Conservation (phyloP, 2,888 invertebrate species). For the Hemicrepidius hirtus region DNA sequence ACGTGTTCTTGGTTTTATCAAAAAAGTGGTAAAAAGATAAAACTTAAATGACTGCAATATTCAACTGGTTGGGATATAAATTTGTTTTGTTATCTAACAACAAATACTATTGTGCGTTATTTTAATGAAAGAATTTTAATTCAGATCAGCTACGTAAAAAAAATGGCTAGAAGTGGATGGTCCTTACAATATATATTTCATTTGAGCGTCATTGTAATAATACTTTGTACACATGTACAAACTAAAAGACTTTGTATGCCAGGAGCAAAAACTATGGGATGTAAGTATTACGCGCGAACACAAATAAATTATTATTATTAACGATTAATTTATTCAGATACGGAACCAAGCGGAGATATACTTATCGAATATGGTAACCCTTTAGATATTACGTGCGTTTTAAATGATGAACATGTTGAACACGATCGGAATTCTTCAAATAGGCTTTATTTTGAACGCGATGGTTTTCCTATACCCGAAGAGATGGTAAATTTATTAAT, state of each 20-base stretch:
- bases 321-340: slow-evolving; percentile 60
- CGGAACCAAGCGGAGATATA: slow-evolving; percentile 68
- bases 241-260: slow-evolving; percentile 32
- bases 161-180: slow-evolving; percentile 31
- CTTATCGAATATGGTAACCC: slow-evolving; percentile 76
- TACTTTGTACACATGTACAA: slow-evolving; percentile 11
- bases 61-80: too few relatives aligned
- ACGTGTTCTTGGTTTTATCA: too few relatives aligned
- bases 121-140: neutral
- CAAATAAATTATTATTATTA: too few relatives aligned
- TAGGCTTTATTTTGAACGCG: slow-evolving; percentile 72
- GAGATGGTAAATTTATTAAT: slow-evolving; percentile 67
- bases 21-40: too few relatives aligned
- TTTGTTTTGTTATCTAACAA: too few relatives aligned
- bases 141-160: neutral
- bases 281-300: slow-evolving; percentile 50
- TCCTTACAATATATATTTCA: neutral
- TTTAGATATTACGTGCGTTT: slow-evolving; percentile 79
- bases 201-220: neutral
- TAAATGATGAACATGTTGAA: slow-evolving; percentile 72
- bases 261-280: slow-evolving; percentile 46
- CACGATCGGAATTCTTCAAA: slow-evolving; percentile 74
- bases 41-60: too few relatives aligned
- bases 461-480: slow-evolving; percentile 67
- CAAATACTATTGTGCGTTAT: neutral